These are phyloP conservation scores for Alviniconcha marisindica DNA, from an alignment of 1,140 invertebrate species.

Conservation along the genomic window DNA sequence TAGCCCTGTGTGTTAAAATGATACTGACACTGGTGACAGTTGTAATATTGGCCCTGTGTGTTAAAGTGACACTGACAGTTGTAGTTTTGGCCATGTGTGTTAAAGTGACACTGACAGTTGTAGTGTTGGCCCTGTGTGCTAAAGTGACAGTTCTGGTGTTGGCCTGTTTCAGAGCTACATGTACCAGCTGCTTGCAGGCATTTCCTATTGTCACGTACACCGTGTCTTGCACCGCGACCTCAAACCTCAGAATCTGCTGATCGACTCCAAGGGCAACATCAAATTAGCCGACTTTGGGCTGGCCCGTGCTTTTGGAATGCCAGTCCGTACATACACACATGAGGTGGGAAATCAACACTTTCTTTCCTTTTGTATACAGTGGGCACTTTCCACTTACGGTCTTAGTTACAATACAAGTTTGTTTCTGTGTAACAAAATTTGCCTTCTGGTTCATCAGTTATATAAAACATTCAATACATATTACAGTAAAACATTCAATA, in stretches of 20 bases:
- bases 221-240: constrained; percentile 97
- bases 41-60: not conserved
- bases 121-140: too few species aligned
- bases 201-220: constrained; percentile 96
- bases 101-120: not conserved
- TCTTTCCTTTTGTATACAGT: not conserved
- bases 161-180: constrained; percentile 80
- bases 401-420: not conserved
- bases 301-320: constrained; percentile 93
- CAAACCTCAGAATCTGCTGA: constrained; percentile 98
- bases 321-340: constrained; percentile 97
- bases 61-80: not conserved
- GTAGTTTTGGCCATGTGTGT: not conserved
- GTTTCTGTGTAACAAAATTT: not conserved
- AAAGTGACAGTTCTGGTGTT: too few species aligned
- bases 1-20: too few species aligned
- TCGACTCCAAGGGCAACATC: constrained; percentile 79
- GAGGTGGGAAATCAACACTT: constrained; percentile 83
- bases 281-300: constrained; percentile 99
- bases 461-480: too few species aligned
- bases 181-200: constrained; percentile 93
- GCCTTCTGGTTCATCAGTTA: too few species aligned
- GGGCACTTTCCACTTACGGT: not conserved
- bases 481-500: too few species aligned
- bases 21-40: too few species aligned